Percentiles rank a stretch among this genome's conserved stretches.
Conservation (phyloP, 2,113 vertebrate genomes). For the Callipepla californica region DNA sequence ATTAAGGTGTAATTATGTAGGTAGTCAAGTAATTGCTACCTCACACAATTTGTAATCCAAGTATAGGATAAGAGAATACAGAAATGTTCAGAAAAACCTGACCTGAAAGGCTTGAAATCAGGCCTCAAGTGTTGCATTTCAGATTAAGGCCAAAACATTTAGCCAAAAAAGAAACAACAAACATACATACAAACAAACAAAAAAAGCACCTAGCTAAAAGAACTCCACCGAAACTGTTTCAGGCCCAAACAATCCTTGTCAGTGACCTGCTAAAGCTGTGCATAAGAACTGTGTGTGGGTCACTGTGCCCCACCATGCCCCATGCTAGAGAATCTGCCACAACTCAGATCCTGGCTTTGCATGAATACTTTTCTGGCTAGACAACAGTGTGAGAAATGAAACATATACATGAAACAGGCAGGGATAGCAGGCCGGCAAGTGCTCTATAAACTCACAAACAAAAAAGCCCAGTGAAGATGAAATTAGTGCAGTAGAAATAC, state of each 20-base stretch:
- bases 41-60: neutral
- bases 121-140: neutral
- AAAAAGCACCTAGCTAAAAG: too few species aligned
- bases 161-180: neutral
- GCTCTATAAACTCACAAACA: neutral
- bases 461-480: neutral
- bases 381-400: neutral
- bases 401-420: fast-evolving
- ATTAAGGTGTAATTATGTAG: neutral
- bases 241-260: neutral
- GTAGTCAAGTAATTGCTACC: neutral
- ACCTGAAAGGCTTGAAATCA: neutral
- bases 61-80: neutral
- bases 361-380: neutral
- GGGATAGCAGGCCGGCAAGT: neutral
- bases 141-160: neutral
- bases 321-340: fast-evolving
- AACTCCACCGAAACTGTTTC: neutral
- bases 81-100: neutral
- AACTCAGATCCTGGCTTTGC: too few species aligned
- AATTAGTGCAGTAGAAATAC: too few species aligned
- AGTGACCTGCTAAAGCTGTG: neutral
- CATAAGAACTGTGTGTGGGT: fast-evolving
- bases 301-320: too few species aligned
- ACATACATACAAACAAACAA: too few species aligned